Evolutionary conservation across 2,113 vertebrate genomes (phyloP), one percentile per base, ranked within the genome.

Genomic region (Puntigrus tetrazona): DNA sequence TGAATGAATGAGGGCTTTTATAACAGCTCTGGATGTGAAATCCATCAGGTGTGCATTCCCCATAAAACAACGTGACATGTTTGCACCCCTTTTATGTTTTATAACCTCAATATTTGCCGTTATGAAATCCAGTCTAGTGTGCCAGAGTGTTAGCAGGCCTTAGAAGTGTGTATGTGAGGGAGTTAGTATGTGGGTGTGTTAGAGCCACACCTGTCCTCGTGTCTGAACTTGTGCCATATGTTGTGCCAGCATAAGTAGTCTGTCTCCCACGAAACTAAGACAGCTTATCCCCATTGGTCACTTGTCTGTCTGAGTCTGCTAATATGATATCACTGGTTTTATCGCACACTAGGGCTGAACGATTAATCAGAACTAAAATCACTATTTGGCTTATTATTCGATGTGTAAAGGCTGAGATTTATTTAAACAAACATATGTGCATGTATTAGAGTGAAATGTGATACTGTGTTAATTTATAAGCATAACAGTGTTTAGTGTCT

Each of bases 171-270:
- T 81, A 43, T 69, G n/a, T 25, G 34, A 16, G 59, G 7, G 78
- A 59, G 82, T 81, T 78, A 31, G 76, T 76, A 14, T 75, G 38
- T 85, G 78, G 45, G 45, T 67, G 50, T 70, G 79, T 72, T 36
- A 7, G 25, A 83, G 92, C 85, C 91, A 87, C 91, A 91, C 92
- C 91, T 82, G 83, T 87, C 34, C 83, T 88, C 91, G 65, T 92
- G 93, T 92, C 88, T 89, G 87, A 91, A 90, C 92, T 84, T 93
- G 91, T 88, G 87, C 87, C 85, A 88, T 88, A 86, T 88, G 87
- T 82, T 90, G 59, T 83, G 78, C 82, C 65, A 84, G 79, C 59
- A 4, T 84, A 57, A 83, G 50, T 45, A 76, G 78, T 13, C 63
- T 82, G 80, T 25, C 84, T 77, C 82, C 52, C 84, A 77, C n/a